Conservation (phyloP, 2,888 invertebrate genomes). For the Heliconius cydno region DNA sequence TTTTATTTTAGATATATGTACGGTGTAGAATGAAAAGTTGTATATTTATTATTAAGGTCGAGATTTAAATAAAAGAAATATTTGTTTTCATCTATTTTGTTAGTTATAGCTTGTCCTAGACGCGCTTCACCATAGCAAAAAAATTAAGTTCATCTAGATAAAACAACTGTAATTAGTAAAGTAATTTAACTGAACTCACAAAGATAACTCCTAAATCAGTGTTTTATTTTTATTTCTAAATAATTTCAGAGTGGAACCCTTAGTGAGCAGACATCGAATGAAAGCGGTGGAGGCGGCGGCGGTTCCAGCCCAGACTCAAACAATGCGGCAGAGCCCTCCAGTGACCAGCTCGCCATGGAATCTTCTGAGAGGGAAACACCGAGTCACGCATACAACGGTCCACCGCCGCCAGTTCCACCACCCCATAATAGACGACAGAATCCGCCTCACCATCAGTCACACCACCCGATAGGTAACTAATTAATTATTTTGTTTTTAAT, state of each 20-base stretch:
- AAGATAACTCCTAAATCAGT: background rate
- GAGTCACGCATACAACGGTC: slow-evolving; percentile 80
- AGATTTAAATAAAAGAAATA: background rate
- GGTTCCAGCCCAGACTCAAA: slow-evolving; percentile 83
- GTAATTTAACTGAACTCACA: background rate
- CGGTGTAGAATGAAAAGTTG: background rate
- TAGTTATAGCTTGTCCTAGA: too few species aligned
- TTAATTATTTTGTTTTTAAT: background rate
- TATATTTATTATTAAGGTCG: slow-evolving; percentile 8
- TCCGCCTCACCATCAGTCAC: slow-evolving; percentile 86
- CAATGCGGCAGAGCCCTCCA: slow-evolving; percentile 79
- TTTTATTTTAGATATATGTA: slow-evolving; percentile 24
- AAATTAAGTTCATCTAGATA: background rate
- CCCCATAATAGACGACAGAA: slow-evolving; percentile 90
- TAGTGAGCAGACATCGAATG: slow-evolving; percentile 75
- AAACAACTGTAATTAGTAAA: background rate
- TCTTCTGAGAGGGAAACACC: slow-evolving; percentile 85
- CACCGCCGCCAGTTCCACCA: slow-evolving; percentile 84
- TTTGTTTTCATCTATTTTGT: background rate
- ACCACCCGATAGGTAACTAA: slow-evolving; percentile 72
- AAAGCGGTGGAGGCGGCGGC: slow-evolving; percentile 82
- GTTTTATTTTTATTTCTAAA: slow-evolving; percentile 17
- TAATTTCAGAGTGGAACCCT: slow-evolving; percentile 69
- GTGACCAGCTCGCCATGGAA: slow-evolving; percentile 89
- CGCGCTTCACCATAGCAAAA: background rate